Conservation (phyloP, 1,140 invertebrate genomes). For the Apis laboriosa region DNA sequence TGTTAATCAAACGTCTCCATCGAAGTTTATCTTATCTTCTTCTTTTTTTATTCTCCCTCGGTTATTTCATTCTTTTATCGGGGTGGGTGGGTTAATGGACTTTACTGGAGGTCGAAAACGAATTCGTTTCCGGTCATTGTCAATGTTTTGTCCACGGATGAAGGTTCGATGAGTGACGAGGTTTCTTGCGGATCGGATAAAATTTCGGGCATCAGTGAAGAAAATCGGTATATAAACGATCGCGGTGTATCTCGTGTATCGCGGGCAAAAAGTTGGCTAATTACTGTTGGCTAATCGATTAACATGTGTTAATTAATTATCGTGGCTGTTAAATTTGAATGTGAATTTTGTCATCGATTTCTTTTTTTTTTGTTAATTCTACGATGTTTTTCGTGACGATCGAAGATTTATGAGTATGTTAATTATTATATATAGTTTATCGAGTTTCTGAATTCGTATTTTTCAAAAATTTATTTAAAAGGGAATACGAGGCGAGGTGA, state of each 20-base stretch:
- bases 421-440: too few relatives aligned
- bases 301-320: slow-evolving; percentile 5
- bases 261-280: background rate
- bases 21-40: too few relatives aligned
- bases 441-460: too few relatives aligned
- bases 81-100: slow-evolving; percentile 31
- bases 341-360: background rate
- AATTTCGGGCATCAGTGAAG: background rate
- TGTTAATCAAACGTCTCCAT: background rate
- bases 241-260: background rate
- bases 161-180: slow-evolving; percentile 34
- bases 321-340: background rate
- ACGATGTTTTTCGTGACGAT: too few relatives aligned
- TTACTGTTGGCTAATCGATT: slow-evolving; percentile 14
- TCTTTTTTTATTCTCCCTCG: background rate
- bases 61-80: background rate
- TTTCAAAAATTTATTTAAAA: too few relatives aligned
- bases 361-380: background rate
- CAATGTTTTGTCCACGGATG: slow-evolving; percentile 14
- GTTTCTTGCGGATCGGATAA: slow-evolving; percentile 18
- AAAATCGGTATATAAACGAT: slow-evolving; percentile 16
- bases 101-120: slow-evolving; percentile 20
- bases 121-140: slow-evolving; percentile 36
- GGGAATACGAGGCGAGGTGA: too few relatives aligned
- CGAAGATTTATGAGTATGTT: too few relatives aligned